Percentiles rank a stretch among this genome's conserved stretches.
phyloP scores from a whole-genome alignment of 2,113 vertebrate genomes.

The Rhinolophus ferrumequinum region DNA sequence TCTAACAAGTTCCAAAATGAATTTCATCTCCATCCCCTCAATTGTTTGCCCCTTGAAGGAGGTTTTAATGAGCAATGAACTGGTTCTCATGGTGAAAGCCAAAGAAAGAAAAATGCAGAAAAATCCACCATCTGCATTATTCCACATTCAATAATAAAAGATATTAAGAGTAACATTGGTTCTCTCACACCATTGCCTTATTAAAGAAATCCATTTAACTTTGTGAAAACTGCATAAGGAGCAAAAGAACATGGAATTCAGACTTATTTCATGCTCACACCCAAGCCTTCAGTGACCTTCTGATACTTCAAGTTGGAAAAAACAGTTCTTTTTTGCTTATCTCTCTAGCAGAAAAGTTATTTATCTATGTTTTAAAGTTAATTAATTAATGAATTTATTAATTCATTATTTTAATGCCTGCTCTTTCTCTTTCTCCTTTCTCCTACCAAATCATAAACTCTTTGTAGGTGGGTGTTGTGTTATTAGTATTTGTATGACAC shows the following conservation, averaged over 20 bases:
- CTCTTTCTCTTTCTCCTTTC: background rate
- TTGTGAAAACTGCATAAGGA: background rate
- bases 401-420: background rate
- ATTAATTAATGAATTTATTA: background rate
- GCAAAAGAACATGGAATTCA: background rate
- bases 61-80: constrained; percentile 62
- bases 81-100: constrained; percentile 36
- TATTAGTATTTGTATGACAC: background rate
- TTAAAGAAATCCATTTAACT: background rate
- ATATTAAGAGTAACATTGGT: background rate
- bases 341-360: background rate
- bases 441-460: background rate
- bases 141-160: background rate
- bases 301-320: background rate
- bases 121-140: constrained; percentile 5
- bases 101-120: constrained; percentile 25
- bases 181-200: background rate
- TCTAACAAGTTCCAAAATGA: constrained; percentile 78
- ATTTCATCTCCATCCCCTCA: constrained; percentile 51
- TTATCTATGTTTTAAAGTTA: background rate
- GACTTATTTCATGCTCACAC: background rate
- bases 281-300: background rate
- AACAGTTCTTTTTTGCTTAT: background rate
- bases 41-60: constrained; percentile 41
- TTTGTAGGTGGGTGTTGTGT: background rate